Evolutionary conservation across 2,888 invertebrate species (phyloP).

Genomic region (Esperia sulphurella): DNA sequence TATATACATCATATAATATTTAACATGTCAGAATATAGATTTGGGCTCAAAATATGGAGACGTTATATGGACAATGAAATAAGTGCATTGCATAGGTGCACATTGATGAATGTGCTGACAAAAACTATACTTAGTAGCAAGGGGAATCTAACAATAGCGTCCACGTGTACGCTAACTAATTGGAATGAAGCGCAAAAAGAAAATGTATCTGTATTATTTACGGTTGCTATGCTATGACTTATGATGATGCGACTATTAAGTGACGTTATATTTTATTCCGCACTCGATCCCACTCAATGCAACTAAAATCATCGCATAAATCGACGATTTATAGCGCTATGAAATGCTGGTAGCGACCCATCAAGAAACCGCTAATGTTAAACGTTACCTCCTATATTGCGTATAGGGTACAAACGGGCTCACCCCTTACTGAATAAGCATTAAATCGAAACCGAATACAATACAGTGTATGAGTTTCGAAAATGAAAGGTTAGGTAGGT

Average conservation of each 20-base stretch:
- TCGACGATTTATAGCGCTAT: neutral
- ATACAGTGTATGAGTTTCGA: no score
- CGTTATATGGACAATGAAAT: no score
- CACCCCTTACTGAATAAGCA: no score
- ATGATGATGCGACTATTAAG: neutral
- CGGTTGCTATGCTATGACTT: neutral
- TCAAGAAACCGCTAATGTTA: neutral
- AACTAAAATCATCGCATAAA: neutral
- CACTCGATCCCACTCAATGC: neutral
- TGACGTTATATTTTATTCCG: no score
- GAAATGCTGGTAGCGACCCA: neutral
- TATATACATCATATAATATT: no score
- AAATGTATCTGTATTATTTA: conserved; percentile 3
- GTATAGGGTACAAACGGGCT: neutral
- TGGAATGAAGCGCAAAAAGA: conserved; percentile 2
- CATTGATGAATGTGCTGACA: neutral
- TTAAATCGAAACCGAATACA: no score
- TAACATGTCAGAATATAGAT: no score
- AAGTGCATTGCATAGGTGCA: neutral
- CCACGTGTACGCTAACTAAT: conserved; percentile 6
- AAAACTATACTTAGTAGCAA: neutral
- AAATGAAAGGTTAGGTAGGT: no score
- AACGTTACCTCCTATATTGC: neutral
- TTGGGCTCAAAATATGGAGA: no score
- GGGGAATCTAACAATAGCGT: neutral